phyloP scores from a whole-genome alignment of 2,113 vertebrate species.

The Corythornis madagascariensis region DNA sequence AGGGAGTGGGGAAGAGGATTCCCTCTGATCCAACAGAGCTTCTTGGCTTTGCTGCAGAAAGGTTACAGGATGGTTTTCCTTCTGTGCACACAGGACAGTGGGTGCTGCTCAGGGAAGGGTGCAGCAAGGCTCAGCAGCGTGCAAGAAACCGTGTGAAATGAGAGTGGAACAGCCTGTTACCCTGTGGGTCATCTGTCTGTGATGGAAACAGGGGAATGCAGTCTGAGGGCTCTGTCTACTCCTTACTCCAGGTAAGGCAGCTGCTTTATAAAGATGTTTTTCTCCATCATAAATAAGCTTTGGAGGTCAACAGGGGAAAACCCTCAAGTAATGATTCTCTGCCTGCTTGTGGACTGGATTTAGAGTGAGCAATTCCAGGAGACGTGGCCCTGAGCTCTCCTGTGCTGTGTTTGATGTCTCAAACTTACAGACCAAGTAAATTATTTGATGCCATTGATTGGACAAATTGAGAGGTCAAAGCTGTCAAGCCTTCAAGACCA shows the following conservation, averaged over 20 bases:
- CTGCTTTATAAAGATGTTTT: not conserved
- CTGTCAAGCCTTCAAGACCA: slow-evolving; percentile 50
- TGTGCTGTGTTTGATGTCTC: not conserved
- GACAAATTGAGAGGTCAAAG: slow-evolving; percentile 61
- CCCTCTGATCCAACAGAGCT: not conserved
- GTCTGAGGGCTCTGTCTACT: not conserved
- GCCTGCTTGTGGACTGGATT: not conserved
- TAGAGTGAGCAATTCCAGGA: not conserved
- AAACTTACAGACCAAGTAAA: slow-evolving; percentile 30
- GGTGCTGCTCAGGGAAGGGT: not conserved
- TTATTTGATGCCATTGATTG: slow-evolving; percentile 8
- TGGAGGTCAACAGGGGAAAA: not conserved
- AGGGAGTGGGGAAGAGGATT: accelerated
- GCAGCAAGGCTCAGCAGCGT: not conserved
- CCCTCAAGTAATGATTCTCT: not conserved
- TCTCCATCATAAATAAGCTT: not conserved
- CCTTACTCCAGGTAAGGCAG: too few relatives aligned
- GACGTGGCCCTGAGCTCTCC: not conserved
- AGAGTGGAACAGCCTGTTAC: accelerated
- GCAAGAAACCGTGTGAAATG: not conserved
- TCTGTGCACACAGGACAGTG: not conserved
- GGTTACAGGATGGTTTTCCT: not conserved
- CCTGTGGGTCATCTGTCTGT: not conserved
- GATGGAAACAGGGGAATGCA: not conserved
- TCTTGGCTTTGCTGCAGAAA: not conserved